These are phyloP conservation scores for Etheostoma cragini DNA, from an alignment of 2,113 vertebrate genomes.

Conservation along the genomic window DNA sequence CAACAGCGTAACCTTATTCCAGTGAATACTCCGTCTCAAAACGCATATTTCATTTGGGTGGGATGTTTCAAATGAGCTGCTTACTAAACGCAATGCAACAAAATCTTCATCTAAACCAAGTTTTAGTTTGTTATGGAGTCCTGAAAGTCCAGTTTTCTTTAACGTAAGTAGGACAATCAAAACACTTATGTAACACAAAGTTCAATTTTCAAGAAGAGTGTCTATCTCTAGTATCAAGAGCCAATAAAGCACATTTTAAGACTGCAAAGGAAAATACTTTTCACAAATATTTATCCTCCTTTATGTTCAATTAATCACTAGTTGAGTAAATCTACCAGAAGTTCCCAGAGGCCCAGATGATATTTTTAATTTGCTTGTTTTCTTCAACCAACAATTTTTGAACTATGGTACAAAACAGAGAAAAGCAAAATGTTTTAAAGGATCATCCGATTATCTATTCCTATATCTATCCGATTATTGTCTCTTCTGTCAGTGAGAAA, in stretches of 20 bases:
- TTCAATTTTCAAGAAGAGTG: too few relatives aligned
- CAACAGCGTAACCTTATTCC: constrained; percentile 39
- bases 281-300: too few relatives aligned
- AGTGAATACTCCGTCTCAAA: constrained; percentile 33
- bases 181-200: not conserved
- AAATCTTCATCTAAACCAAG: not conserved
- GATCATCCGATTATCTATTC: not conserved
- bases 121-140: not conserved
- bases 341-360: too few relatives aligned
- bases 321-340: too few relatives aligned
- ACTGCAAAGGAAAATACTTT: too few relatives aligned
- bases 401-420: not conserved
- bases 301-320: too few relatives aligned
- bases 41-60: constrained; percentile 25
- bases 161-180: not conserved
- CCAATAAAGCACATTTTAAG: not conserved
- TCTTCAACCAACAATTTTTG: not conserved
- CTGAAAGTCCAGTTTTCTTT: not conserved
- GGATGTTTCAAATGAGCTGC: constrained; percentile 9
- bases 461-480: too few relatives aligned
- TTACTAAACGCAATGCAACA: not conserved
- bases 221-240: not conserved
- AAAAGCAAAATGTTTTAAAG: not conserved
- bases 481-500: constrained; percentile 15
- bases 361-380: too few relatives aligned